Evolutionary conservation across 30 jellyfish, hydroid and myxozoan species (phyloP), one percentile per base, ranked within the genome.

Genomic region (Aurelia sp.): DNA sequence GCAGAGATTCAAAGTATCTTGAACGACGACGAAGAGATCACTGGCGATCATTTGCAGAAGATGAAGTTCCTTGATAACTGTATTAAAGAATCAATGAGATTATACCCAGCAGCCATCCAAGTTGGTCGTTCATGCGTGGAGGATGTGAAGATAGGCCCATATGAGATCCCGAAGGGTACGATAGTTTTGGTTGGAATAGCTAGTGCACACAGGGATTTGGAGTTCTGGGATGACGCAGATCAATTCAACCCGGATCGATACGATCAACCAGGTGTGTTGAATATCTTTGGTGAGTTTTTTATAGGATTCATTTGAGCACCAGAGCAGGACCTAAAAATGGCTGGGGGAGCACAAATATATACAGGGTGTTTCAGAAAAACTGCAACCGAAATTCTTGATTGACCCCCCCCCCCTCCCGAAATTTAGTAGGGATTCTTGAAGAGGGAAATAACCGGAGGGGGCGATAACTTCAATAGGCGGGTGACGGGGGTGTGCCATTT

Each of bases 201-300:
- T 41, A 16, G 31, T 12, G 13, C 40, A 2, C 75, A 37, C 19
- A 74, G 76, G 10, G 70, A 82, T 57, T 71, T 72, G 73, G 59
- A 60, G 6, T 59, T 58, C 58, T 82, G 91, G 91, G 47, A 82
- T 17, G 41, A 82, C 23, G 76, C 91, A 21, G 71, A 68, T 22
- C 60, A 15, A n/a, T 82, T 51, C 71, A 41, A 82, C 58, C 91
- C 91, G 31, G 91, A 82, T 77, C 57, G 91, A 69, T 82, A 63
- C 21, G 76, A 71, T 6, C 16, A 27, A 22, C 71, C 31, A 69
- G 84, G 91, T 82, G 21, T 19, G 86, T 44, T 7, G 0, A 12
- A 13, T 4, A 20, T 41, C 11, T 63, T 19, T 13, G 15, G 35
- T 63, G 27, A 4, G 27, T 63, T 41, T 20, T 9, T 17, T 0